Percentiles rank a stretch among this genome's conserved stretches.
Conservation (phyloP, 1,140 invertebrate species). For the Ceratina australensis region DNA sequence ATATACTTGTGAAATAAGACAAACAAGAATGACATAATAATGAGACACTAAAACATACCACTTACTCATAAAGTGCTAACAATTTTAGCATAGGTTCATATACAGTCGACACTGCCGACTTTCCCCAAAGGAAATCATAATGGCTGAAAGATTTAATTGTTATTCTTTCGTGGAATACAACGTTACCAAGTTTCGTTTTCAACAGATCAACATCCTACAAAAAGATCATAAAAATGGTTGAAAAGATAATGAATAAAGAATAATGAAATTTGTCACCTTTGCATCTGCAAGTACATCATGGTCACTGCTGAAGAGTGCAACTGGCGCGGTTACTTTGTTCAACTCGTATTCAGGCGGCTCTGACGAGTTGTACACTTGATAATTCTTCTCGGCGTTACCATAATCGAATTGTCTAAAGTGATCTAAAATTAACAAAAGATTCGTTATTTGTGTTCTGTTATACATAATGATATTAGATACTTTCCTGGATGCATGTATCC, state of each 20-base stretch:
- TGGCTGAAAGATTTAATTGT: constrained; percentile 74
- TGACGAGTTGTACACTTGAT: constrained; percentile 71
- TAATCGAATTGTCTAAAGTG: constrained; percentile 77
- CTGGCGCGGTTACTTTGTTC: constrained; percentile 81
- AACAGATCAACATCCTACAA: constrained; percentile 75
- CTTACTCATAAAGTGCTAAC: constrained; percentile 67
- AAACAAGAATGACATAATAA: too few species aligned
- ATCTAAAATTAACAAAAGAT: constrained; percentile 53
- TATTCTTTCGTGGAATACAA: constrained; percentile 70
- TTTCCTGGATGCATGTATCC: constrained; percentile 76
- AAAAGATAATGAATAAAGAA: background rate
- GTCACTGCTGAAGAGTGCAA: constrained; percentile 83
- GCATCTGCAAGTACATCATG: constrained; percentile 83
- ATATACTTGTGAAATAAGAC: too few species aligned
- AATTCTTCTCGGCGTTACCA: constrained; percentile 74
- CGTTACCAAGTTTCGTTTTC: constrained; percentile 66
- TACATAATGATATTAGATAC: background rate
- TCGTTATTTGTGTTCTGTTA: background rate
- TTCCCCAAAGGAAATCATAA: constrained; percentile 80
- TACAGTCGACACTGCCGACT: constrained; percentile 64
- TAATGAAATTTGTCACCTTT: constrained; percentile 65
- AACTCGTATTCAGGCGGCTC: constrained; percentile 83
- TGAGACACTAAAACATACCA: background rate
- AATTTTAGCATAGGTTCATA: constrained; percentile 69
- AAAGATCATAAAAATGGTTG: constrained; percentile 2